These are phyloP conservation scores for Girardinichthys multiradiatus DNA, from an alignment of 2,113 vertebrate species.

Conservation along the genomic window DNA sequence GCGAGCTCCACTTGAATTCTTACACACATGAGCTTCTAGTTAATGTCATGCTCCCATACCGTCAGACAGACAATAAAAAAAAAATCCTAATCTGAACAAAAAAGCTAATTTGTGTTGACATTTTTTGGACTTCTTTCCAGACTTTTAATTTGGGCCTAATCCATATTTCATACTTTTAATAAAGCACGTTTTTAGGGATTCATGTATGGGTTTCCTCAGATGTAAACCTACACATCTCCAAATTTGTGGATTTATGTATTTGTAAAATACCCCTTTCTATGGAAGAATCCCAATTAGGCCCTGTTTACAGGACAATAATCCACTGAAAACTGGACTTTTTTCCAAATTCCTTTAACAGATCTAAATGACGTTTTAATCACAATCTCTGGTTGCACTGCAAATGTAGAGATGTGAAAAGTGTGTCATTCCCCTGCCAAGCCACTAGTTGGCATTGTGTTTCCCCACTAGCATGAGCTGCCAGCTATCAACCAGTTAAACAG, in stretches of 20 bases:
- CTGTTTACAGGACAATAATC: no score
- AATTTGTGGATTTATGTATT: neutral
- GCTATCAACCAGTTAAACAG: no score
- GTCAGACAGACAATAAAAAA: constrained; percentile 17
- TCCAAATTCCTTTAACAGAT: no score
- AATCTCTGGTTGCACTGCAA: no score
- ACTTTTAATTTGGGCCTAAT: neutral
- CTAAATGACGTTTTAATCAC: no score
- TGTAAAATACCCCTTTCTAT: neutral
- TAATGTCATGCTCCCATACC: constrained; percentile 17
- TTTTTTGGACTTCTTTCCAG: neutral
- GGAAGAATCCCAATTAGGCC: no score
- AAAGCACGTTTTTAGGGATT: neutral
- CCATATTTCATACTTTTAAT: neutral
- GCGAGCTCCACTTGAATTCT: constrained; percentile 11
- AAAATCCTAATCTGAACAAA: neutral
- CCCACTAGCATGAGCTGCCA: no score
- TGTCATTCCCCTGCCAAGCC: no score
- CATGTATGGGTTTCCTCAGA: neutral
- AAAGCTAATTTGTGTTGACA: neutral
- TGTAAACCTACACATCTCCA: no score
- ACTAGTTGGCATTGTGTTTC: no score
- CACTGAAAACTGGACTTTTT: no score
- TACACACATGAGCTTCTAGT: neutral
- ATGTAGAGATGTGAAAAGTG: no score